These are phyloP conservation scores for Moxostoma hubbsi DNA, from an alignment of 2,797 vertebrate genomes.

Conservation along the genomic window DNA sequence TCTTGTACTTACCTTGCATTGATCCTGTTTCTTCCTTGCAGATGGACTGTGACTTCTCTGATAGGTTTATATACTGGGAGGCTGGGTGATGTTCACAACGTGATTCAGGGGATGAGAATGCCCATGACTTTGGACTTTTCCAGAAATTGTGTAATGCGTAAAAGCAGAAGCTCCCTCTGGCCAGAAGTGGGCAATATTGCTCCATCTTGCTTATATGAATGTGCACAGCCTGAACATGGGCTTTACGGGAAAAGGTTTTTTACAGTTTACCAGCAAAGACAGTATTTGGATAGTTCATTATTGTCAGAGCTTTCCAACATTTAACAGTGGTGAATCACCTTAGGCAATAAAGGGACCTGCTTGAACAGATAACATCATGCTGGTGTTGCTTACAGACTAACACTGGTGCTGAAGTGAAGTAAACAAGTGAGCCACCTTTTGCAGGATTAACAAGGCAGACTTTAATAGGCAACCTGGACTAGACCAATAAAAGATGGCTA, in stretches of 20 bases:
- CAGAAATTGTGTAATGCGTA: slow-evolving; percentile 72
- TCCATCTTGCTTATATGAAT: not conserved
- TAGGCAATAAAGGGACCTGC: not conserved
- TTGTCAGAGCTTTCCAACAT: slow-evolving; percentile 15
- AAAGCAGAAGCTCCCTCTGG: slow-evolving; percentile 48
- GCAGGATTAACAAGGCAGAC: not conserved
- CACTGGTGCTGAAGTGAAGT: not conserved
- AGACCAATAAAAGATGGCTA: slow-evolving; percentile 17
- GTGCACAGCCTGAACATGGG: slow-evolving; percentile 7
- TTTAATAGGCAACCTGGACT: not conserved
- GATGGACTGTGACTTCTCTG: slow-evolving; percentile 26
- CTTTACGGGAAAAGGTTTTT: slow-evolving; percentile 15
- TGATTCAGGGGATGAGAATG: slow-evolving; percentile 65
- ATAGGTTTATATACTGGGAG: slow-evolving; percentile 70
- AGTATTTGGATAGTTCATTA: slow-evolving; percentile 13
- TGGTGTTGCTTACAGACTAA: not conserved
- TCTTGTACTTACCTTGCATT: slow-evolving; percentile 30
- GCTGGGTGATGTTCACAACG: slow-evolving; percentile 62
- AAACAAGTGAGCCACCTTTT: slow-evolving; percentile 15
- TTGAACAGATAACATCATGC: not conserved
- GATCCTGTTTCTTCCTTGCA: slow-evolving; percentile 18
- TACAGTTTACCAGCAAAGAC: slow-evolving; percentile 34
- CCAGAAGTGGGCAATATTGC: slow-evolving; percentile 63
- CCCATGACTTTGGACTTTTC: slow-evolving; percentile 71
- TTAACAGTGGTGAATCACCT: slow-evolving; percentile 42